Conservation (phyloP, 2,797 vertebrate species). For the Amazonetta brasiliensis region DNA sequence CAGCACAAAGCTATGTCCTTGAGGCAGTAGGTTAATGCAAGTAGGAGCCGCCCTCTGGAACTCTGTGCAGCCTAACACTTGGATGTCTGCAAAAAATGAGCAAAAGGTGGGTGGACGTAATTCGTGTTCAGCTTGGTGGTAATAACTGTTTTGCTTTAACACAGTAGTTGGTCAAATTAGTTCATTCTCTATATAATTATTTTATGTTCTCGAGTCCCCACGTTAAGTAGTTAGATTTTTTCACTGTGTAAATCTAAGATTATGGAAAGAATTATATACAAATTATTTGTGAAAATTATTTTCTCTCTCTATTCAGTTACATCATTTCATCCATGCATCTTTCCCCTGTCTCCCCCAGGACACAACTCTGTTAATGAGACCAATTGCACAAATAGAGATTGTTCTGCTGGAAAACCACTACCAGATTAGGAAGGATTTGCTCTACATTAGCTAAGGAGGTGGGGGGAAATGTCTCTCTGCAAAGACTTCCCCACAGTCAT, state of each 20-base stretch:
- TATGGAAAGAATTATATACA: background rate
- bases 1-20: background rate
- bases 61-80: too few species aligned
- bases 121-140: background rate
- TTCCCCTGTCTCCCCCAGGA: background rate
- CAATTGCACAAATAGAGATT: background rate
- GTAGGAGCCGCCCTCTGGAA: background rate
- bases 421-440: background rate
- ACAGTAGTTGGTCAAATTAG: background rate
- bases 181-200: background rate
- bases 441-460: background rate
- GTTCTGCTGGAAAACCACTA: background rate
- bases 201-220: background rate
- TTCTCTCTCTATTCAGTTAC: background rate
- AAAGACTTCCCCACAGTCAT: background rate
- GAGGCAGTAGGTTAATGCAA: background rate
- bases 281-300: background rate
- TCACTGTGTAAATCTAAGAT: background rate
- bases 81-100: background rate
- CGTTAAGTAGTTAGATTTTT: background rate
- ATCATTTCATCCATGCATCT: background rate
- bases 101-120: background rate
- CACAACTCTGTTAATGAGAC: background rate
- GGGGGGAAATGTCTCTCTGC: background rate
- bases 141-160: background rate